Evolutionary conservation across 1,140 invertebrate genomes (phyloP), one percentile per base, ranked within the genome.

Genomic region (Cardiocondyla obscurior): DNA sequence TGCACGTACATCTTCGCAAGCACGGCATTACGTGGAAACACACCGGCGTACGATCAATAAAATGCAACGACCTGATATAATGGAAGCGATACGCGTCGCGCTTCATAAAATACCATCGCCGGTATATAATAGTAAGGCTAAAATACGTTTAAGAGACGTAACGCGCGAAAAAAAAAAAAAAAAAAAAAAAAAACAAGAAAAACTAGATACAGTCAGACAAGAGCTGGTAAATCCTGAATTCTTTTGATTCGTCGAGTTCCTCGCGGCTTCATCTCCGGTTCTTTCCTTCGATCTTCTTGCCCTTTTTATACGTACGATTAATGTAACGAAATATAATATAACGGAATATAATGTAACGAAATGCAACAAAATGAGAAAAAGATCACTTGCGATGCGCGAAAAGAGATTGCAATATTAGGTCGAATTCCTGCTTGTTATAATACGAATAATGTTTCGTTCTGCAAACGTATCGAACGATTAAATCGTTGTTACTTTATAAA

Each of bases 61-160:
- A 79, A 79, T 79, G 74, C 74, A 79, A 79, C 74, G 74, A 79
- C 74, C 74, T 79, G 74, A 79, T 79, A 79, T 79, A 79, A 79
- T 79, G 74, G 74, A 69, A 79, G 74, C 62, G 74, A 79, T 79
- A 79, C 74, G 74, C 74, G 74, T 79, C 46, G 74, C 46, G 74
- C 74, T 79, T 79, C 74, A 79, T 79, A 79, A 79, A 79, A 69
- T 79, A 79, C 46, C 60, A 79, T 55, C 58, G 74, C 2, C 62
- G 74, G 36, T 46, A 69, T n/a, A n/a, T n/a, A n/a, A n/a, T 42
- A 55, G 60, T 55, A 42, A 69, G 33, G 19, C 62, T 79, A 42
- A 79, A 79, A 67, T 69, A 67, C 49, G 36, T 33, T 28, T 4
- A 10, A 16, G n/a, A 67, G 33, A 79, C 60, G 60, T 65, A 51